These are phyloP conservation scores for Prenolepis imparis DNA, from an alignment of 2,888 invertebrate genomes.

Conservation along the genomic window DNA sequence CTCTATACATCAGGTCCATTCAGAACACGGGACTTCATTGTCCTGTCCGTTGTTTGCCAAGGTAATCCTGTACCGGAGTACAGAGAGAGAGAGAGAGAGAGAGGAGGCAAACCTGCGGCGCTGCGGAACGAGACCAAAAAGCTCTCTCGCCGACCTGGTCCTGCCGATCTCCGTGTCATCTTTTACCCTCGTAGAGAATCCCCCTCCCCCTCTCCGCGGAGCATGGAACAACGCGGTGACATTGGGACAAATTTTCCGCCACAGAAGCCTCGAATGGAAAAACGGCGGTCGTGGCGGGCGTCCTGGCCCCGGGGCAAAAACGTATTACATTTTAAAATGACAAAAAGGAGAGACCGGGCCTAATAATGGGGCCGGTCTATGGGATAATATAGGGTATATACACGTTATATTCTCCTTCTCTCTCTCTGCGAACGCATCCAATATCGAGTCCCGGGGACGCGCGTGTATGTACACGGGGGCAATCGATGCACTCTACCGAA, in stretches of 20 bases:
- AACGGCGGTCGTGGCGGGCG: conserved; percentile 76
- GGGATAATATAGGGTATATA: conserved; percentile 78
- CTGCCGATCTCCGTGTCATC: conserved; percentile 51
- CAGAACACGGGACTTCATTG: conserved; percentile 80
- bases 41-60: conserved; percentile 82
- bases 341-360: conserved; percentile 80
- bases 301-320: conserved; percentile 78
- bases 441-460: conserved; percentile 72
- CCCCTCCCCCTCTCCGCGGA: conserved; percentile 16
- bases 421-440: conserved; percentile 70
- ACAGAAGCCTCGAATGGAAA: conserved; percentile 84
- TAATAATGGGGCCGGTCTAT: conserved; percentile 82
- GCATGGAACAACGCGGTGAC: conserved; percentile 68
- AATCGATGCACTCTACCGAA: conserved; percentile 81
- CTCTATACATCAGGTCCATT: conserved; percentile 58
- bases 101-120: conserved; percentile 71
- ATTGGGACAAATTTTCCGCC: conserved; percentile 85
- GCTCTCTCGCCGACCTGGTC: conserved; percentile 49
- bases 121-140: conserved; percentile 53
- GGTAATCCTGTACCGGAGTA: conserved; percentile 81
- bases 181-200: conserved; percentile 56
- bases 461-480: conserved; percentile 53
- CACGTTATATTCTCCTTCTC: conserved; percentile 53
- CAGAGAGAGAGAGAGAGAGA: conserved; percentile 41
- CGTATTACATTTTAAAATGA: conserved; percentile 85